Percentiles rank a stretch among this genome's conserved stretches.
These are phyloP conservation scores for Chroicocephalus ridibundus DNA, from an alignment of 2,113 vertebrate genomes.

Conservation along the genomic window DNA sequence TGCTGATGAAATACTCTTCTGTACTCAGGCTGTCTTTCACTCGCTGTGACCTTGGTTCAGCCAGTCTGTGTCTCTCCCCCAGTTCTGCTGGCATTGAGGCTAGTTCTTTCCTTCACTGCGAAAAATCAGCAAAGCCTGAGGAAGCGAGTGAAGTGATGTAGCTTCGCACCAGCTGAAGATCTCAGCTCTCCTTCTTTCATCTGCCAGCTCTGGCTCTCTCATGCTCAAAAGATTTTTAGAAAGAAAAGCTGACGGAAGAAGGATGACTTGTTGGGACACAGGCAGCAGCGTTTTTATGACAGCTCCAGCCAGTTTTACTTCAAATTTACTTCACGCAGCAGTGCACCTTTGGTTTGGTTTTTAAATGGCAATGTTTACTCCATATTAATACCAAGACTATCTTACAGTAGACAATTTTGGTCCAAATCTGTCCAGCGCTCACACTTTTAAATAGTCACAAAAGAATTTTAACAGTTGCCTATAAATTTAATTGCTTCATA, in stretches of 20 bases:
- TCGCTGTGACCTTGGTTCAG: not conserved
- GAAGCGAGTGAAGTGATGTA: not conserved
- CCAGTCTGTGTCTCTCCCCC: not conserved
- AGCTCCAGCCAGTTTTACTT: not conserved
- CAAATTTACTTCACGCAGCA: not conserved
- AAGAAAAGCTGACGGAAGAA: not conserved
- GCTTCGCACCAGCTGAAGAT: not conserved
- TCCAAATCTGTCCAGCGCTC: slow-evolving; percentile 32
- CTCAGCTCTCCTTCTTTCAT: not conserved
- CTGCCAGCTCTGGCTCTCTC: not conserved
- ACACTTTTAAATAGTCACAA: slow-evolving; percentile 52
- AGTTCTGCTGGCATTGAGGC: not conserved
- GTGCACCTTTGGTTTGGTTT: slow-evolving; percentile 32
- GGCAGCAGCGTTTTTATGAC: not conserved
- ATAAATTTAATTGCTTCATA: slow-evolving; percentile 72
- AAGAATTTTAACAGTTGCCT: slow-evolving; percentile 69
- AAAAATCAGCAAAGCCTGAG: not conserved
- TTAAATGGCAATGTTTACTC: slow-evolving; percentile 25
- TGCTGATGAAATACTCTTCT: not conserved
- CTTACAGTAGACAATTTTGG: slow-evolving; percentile 27
- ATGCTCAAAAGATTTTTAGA: not conserved
- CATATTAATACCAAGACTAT: slow-evolving; percentile 16
- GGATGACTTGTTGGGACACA: not conserved
- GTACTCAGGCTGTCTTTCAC: not conserved
- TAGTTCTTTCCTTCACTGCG: not conserved